Conservation (phyloP, 2,888 invertebrate species). For the Thymelicus acteon region DNA sequence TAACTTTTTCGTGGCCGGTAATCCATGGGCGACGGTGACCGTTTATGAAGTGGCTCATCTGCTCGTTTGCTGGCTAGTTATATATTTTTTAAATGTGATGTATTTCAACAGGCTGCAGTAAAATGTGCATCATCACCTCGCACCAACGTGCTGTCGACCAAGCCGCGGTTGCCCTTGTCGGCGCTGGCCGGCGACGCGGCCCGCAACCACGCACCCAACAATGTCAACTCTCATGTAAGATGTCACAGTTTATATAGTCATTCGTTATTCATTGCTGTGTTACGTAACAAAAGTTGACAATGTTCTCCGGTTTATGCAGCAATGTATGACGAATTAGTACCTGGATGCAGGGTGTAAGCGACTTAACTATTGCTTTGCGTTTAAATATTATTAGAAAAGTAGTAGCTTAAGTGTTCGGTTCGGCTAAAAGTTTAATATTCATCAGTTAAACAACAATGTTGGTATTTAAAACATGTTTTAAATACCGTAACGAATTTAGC, state of each 20-base stretch:
- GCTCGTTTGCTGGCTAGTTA: no score
- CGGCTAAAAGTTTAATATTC: not conserved
- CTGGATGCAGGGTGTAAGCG: no score
- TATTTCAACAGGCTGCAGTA: conserved; percentile 72
- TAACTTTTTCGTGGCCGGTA: no score
- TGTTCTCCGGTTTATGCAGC: no score
- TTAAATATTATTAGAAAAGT: no score
- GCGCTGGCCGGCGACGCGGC: conserved; percentile 73
- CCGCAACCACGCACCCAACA: conserved; percentile 78
- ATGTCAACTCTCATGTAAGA: conserved; percentile 82
- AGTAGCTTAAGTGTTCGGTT: not conserved
- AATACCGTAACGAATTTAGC: not conserved
- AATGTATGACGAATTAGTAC: no score
- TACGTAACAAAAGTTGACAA: no score
- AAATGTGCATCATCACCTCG: conserved; percentile 82
- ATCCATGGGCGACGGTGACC: no score
- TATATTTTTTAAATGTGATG: conserved; percentile 4
- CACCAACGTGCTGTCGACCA: conserved; percentile 78
- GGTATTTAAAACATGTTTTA: not conserved
- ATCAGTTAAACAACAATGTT: not conserved
- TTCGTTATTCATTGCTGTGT: no score
- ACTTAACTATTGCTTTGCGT: not conserved
- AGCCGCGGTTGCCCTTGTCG: conserved; percentile 75
- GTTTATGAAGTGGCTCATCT: no score
- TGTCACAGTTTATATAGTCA: no score